Base-by-base conservation (phyloP, 2,113 vertebrate species). In the Tyto alba region DNA sequence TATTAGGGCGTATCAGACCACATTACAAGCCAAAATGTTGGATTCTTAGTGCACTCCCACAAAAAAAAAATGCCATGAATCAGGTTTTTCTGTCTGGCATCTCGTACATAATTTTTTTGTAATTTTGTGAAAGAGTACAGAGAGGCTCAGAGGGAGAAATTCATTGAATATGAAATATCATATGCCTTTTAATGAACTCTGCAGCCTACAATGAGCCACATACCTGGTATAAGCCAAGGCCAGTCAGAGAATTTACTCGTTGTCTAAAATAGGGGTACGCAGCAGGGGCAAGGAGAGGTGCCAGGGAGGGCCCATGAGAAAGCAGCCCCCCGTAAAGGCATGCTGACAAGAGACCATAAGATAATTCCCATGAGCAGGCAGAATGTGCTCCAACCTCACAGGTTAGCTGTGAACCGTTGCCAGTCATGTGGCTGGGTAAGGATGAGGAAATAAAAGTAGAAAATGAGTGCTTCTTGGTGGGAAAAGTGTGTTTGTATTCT, bases 241-340 rank as follows among this genome's bases (percentile, higher is more conserved):
- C 36, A n/a, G 18, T 19, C n/a, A 63, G 26, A 52, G 40, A 84
- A 73, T 56, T 48, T 22, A 73, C 43, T 68, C 38, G 14, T 40
- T 59, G 38, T 32, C 34, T 55, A 36, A 90, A 80, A 50, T 0
- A 50, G n/a, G 2, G 7, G 14, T 17, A n/a, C 0, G 0, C 22
- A 80, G 27, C 41, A 69, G 13, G 57, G 23, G 13, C 68, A 88
- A 77, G 60, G 25, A 32, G 23, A 63, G 22, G 56, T 71, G 47
- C 34, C 1, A 0, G 21, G n/a, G 47, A 60, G 3, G 18, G 47
- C 11, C 71, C 40, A 14, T 17, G 10, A 69, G 45, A 48, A 87
- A 78, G n/a, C 62, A 89, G 62, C 10, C 22, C 19, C 29, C 19
- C 4, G 2, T 34, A 77, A 68, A 16, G 47, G 19, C 21, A 25